Conservation (phyloP, 2,888 invertebrate genomes). For the Craniophora ligustri region DNA sequence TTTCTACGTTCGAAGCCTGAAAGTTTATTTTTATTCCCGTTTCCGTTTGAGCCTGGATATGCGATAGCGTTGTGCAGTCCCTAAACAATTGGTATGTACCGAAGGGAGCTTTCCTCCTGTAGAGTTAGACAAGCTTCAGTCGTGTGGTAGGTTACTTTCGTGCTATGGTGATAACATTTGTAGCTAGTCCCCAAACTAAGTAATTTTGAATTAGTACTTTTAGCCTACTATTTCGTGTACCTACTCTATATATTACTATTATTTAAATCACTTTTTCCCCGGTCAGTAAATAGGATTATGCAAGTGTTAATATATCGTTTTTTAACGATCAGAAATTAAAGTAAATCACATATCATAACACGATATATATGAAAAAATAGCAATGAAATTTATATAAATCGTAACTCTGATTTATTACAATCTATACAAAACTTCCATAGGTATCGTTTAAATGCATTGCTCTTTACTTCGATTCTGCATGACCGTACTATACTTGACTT, state of each 20-base stretch:
- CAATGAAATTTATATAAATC: too few relatives aligned
- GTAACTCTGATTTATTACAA: too few relatives aligned
- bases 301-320: not conserved
- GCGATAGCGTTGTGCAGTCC: slow-evolving; percentile 68
- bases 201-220: slow-evolving; percentile 13
- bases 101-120: slow-evolving; percentile 42
- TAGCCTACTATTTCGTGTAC: slow-evolving; percentile 4
- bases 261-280: too few relatives aligned
- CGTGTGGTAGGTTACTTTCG: slow-evolving; percentile 38
- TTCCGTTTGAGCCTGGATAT: slow-evolving; percentile 78
- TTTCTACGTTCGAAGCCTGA: slow-evolving; percentile 52
- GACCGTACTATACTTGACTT: too few relatives aligned
- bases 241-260: too few relatives aligned
- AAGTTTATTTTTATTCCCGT: slow-evolving; percentile 59
- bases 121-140: slow-evolving; percentile 39
- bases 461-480: too few relatives aligned
- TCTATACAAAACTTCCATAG: too few relatives aligned
- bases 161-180: slow-evolving; percentile 21
- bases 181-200: slow-evolving; percentile 25
- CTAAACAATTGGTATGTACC: slow-evolving; percentile 73
- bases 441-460: too few relatives aligned
- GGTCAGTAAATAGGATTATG: not conserved
- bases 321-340: too few relatives aligned
- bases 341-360: too few relatives aligned
- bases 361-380: too few relatives aligned